A percentile compares a stretch with the other conserved stretches of the same genome.
Conservation (phyloP, 2,888 invertebrate genomes). For the Alloplasta piceator region DNA sequence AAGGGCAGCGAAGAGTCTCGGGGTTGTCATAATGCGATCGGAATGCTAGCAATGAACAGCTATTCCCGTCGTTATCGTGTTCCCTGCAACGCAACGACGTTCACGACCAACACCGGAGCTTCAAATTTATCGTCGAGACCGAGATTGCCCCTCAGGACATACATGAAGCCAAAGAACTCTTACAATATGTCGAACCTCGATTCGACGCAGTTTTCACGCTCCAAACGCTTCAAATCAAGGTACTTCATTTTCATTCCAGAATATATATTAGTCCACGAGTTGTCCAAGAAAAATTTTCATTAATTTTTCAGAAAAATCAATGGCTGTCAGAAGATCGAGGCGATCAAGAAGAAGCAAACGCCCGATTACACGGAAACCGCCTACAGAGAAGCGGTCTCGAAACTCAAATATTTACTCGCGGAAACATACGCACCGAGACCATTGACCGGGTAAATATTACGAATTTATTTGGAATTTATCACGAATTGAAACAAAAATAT, state of each 20-base stretch:
- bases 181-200: constrained; percentile 67
- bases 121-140: constrained; percentile 65
- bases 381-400: constrained; percentile 93
- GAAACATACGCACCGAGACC: constrained; percentile 89
- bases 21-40: constrained; percentile 68
- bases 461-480: not conserved
- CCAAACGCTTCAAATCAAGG: constrained; percentile 76
- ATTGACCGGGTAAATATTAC: constrained; percentile 68
- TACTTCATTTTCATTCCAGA: constrained; percentile 59
- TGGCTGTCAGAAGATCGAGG: constrained; percentile 83
- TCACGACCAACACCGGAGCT: constrained; percentile 58
- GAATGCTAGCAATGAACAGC: constrained; percentile 74
- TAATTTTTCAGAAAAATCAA: constrained; percentile 76
- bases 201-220: constrained; percentile 66
- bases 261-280: constrained; percentile 7
- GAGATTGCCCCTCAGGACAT: constrained; percentile 67
- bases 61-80: constrained; percentile 70
- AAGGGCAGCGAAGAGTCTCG: constrained; percentile 58
- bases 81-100: constrained; percentile 65
- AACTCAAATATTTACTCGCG: constrained; percentile 90
- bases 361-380: constrained; percentile 93
- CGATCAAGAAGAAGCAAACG: constrained; percentile 84
- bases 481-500: not conserved
- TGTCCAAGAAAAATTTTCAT: constrained; percentile 9
- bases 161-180: constrained; percentile 66